Evolutionary conservation across 92 coral and sea anemone species (phyloP).

Genomic region (Hydrozoanthus gracilis): DNA sequence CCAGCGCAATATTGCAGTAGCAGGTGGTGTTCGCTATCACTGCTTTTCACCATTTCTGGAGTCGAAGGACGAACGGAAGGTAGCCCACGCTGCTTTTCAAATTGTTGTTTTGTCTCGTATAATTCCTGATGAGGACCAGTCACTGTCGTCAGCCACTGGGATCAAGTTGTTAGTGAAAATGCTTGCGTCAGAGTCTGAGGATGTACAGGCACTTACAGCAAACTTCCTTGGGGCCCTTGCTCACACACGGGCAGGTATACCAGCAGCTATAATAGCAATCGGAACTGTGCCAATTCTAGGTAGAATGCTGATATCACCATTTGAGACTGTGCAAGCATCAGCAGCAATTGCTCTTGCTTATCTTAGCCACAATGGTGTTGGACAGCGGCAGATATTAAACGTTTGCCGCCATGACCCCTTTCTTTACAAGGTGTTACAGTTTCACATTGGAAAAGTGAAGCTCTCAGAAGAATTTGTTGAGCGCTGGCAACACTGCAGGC

Average conservation of each 20-base stretch:
- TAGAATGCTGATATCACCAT: conserved; percentile 79
- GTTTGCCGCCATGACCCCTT: conserved; percentile 92
- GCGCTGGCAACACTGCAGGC: conserved; percentile 97
- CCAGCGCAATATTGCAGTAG: conserved; percentile 86
- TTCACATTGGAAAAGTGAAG: conserved; percentile 92
- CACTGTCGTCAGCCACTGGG: conserved; percentile 88
- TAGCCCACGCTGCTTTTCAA: conserved; percentile 91
- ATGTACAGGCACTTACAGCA: conserved; percentile 82
- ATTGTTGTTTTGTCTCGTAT: conserved; percentile 87
- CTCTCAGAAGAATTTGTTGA: conserved; percentile 94
- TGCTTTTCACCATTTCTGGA: conserved; percentile 78
- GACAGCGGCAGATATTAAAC: conserved; percentile 93
- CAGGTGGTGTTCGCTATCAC: conserved; percentile 86
- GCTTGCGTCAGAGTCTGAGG: conserved; percentile 78
- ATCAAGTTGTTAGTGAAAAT: conserved; percentile 81
- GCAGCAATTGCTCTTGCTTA: conserved; percentile 95
- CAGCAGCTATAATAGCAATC: conserved; percentile 93
- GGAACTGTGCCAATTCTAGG: conserved; percentile 84
- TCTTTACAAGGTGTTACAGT: conserved; percentile 84
- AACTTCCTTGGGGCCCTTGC: conserved; percentile 95
- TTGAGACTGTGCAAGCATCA: conserved; percentile 86
- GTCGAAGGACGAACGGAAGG: conserved; percentile 73
- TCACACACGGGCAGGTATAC: conserved; percentile 97
- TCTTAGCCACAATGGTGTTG: conserved; percentile 87
- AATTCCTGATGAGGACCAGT: conserved; percentile 95